These are phyloP conservation scores for Notarius lentiginosus DNA, from an alignment of 2,113 vertebrate species.

Conservation along the genomic window DNA sequence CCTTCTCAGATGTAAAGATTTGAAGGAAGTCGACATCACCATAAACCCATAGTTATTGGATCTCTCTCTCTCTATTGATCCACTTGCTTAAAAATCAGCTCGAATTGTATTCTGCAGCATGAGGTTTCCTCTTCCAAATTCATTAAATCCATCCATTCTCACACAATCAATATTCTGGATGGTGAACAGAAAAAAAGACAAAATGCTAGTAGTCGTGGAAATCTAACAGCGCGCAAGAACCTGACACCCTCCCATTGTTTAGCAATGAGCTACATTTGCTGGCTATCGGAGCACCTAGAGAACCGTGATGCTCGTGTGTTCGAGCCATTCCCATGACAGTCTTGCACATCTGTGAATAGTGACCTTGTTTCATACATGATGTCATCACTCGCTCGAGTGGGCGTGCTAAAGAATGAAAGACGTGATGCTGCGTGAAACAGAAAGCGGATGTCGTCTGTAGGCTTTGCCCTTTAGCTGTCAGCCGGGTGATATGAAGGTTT, in stretches of 20 bases:
- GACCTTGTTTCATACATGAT: not conserved
- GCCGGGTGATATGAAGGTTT: conserved; percentile 36
- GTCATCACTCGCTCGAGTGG: not conserved
- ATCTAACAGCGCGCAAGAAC: conserved; percentile 53
- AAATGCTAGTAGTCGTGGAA: conserved; percentile 37
- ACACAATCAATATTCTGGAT: conserved; percentile 57
- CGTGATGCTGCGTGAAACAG: not conserved
- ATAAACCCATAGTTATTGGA: not conserved
- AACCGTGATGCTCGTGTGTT: not conserved
- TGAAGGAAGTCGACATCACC: not conserved
- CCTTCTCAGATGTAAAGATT: not conserved
- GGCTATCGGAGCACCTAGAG: conserved; percentile 43
- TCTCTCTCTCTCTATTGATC: too few species aligned
- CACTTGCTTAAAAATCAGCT: conserved; percentile 41
- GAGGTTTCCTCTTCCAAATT: conserved; percentile 37
- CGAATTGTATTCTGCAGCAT: conserved; percentile 28
- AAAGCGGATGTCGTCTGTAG: conserved; percentile 9
- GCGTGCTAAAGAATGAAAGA: conserved; percentile 9
- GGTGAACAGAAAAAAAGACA: conserved; percentile 5
- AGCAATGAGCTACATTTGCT: conserved; percentile 44
- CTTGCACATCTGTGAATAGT: conserved; percentile 2
- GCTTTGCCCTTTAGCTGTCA: conserved; percentile 22
- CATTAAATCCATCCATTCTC: conserved; percentile 57
- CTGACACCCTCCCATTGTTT: not conserved
- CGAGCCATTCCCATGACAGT: not conserved